Percentiles rank a stretch among this genome's conserved stretches.
Conservation (phyloP, 2,888 invertebrate genomes). For the Polydrusus tereticollis region DNA sequence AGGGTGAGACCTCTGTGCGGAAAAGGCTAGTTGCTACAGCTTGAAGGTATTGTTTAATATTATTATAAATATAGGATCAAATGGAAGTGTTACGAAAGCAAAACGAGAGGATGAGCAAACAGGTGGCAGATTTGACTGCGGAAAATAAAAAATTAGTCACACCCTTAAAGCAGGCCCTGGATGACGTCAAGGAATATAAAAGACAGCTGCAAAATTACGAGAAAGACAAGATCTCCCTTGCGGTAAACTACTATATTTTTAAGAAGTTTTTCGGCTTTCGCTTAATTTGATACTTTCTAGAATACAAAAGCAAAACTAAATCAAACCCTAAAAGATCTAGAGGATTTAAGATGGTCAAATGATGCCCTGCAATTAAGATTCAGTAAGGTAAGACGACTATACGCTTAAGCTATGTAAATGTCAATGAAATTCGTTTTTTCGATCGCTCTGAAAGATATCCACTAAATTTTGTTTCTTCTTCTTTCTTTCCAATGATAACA, state of each 20-base stretch:
- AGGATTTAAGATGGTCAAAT: conserved; percentile 74
- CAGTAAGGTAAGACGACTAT: conserved; percentile 72
- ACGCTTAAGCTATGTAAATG: too few species aligned
- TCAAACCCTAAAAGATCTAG: conserved; percentile 70
- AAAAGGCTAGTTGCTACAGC: too few species aligned
- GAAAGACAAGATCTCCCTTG: conserved; percentile 79
- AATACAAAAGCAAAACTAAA: conserved; percentile 70
- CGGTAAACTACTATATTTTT: conserved; percentile 46
- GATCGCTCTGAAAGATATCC: too few species aligned
- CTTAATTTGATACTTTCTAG: conserved; percentile 63
- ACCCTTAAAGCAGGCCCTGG: conserved; percentile 79
- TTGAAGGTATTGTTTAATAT: too few species aligned
- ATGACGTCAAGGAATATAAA: conserved; percentile 79
- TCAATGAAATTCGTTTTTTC: too few species aligned
- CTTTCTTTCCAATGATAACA: too few species aligned
- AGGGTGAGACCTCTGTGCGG: too few species aligned
- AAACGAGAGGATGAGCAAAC: conserved; percentile 82
- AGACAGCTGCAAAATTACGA: conserved; percentile 87
- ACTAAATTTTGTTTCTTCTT: too few species aligned
- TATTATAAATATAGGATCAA: conserved; percentile 75
- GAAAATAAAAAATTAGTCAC: conserved; percentile 82
- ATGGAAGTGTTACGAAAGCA: conserved; percentile 82
- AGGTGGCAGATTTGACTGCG: conserved; percentile 75
- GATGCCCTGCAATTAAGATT: conserved; percentile 83
- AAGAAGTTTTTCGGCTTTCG: too few species aligned